Conservation (phyloP, 1,140 invertebrate species). For the Glossosoma conforme region DNA sequence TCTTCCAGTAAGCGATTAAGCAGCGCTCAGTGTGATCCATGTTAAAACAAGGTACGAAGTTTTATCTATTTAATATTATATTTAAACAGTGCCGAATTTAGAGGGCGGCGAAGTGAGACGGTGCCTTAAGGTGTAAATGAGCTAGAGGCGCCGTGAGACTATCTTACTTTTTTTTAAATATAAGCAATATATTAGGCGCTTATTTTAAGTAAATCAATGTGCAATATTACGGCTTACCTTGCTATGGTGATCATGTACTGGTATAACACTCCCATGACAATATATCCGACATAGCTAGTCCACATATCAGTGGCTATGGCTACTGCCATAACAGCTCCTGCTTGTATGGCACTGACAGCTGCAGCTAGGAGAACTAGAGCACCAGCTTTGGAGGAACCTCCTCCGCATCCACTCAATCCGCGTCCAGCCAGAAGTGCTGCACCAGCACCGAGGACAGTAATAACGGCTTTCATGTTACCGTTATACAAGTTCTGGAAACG, state of each 20-base stretch:
- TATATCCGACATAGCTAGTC: slow-evolving; percentile 69
- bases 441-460: slow-evolving; percentile 65
- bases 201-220: too few relatives aligned
- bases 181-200: too few relatives aligned
- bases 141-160: too few relatives aligned
- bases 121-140: too few relatives aligned
- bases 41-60: too few relatives aligned
- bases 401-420: slow-evolving; percentile 33
- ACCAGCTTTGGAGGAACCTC: slow-evolving; percentile 24
- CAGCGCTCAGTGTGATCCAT: too few relatives aligned
- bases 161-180: too few relatives aligned
- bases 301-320: slow-evolving; percentile 60
- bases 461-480: slow-evolving; percentile 71
- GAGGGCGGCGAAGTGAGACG: too few relatives aligned
- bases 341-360: slow-evolving; percentile 59
- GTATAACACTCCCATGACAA: slow-evolving; percentile 71
- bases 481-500: slow-evolving; percentile 63
- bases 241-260: slow-evolving; percentile 81
- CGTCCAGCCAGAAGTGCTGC: slow-evolving; percentile 50
- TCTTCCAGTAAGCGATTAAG: too few relatives aligned
- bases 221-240: slow-evolving; percentile 58
- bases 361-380: slow-evolving; percentile 47
- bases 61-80: too few relatives aligned
- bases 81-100: too few relatives aligned
- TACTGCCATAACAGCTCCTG: slow-evolving; percentile 56